Evolutionary conservation across 2,113 vertebrate species (phyloP).

Genomic region (Pseudorasbora parva): DNA sequence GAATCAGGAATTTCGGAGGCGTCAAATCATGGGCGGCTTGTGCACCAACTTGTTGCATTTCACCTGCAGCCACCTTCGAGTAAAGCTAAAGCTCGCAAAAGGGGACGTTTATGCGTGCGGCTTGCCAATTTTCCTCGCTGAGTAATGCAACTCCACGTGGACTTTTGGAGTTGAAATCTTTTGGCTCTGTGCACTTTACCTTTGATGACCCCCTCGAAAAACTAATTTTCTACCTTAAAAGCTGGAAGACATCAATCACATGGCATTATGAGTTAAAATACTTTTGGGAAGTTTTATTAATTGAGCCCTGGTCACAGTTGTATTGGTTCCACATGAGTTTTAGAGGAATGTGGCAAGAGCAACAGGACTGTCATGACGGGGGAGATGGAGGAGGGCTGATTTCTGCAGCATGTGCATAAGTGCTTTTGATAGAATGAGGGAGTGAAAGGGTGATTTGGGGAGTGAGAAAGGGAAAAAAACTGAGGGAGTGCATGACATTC

Average conservation of each 20-base stretch:
- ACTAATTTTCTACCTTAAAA: background rate
- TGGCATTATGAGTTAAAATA: background rate
- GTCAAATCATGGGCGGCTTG: constrained; percentile 45
- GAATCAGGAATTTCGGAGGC: constrained; percentile 58
- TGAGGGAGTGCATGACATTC: constrained; percentile 58
- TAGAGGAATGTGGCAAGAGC: constrained; percentile 38
- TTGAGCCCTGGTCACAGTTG: constrained; percentile 27
- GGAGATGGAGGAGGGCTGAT: constrained; percentile 37
- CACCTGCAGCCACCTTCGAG: constrained; percentile 48
- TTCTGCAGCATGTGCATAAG: constrained; percentile 35
- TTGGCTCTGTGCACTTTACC: background rate
- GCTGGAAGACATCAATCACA: background rate
- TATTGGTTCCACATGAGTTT: constrained; percentile 27
- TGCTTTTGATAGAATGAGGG: constrained; percentile 57
- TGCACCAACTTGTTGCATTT: constrained; percentile 58
- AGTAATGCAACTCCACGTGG: constrained; percentile 24
- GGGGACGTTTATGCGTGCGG: background rate
- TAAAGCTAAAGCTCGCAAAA: background rate
- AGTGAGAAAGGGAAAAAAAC: constrained; percentile 5
- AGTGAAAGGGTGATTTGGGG: constrained; percentile 38
- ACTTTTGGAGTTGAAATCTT: constrained; percentile 19
- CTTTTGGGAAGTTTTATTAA: constrained; percentile 12
- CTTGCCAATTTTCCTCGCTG: constrained; percentile 7
- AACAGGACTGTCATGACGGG: constrained; percentile 38
- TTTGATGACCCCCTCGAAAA: background rate